phyloP scores from a whole-genome alignment of 2,797 vertebrate genomes.

The Semaprochilodus insignis region DNA sequence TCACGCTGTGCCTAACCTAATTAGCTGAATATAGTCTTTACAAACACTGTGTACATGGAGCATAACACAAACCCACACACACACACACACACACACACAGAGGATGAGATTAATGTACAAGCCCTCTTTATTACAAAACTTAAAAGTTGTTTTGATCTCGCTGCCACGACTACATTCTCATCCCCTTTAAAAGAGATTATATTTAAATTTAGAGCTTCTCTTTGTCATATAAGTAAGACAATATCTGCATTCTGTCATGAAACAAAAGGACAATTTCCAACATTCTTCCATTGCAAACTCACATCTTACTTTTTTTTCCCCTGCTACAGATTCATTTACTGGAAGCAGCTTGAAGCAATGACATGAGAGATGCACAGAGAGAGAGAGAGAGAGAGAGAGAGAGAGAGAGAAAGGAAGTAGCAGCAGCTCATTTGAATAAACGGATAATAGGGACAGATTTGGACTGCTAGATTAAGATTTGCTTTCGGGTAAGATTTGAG shows the following conservation, averaged over 20 bases:
- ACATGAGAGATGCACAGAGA: conserved; percentile 9
- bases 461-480: conserved; percentile 81
- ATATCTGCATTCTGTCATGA: conserved; percentile 40
- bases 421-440: conserved; percentile 77
- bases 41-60: conserved; percentile 60
- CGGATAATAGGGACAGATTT: conserved; percentile 76
- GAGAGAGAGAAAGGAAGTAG: conserved; percentile 47
- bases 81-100: conserved; percentile 64
- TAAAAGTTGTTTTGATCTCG: conserved; percentile 51
- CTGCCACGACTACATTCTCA: conserved; percentile 57
- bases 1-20: conserved; percentile 78
- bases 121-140: conserved; percentile 42
- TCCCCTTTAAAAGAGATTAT: conserved; percentile 72
- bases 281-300: conserved; percentile 9
- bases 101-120: conserved; percentile 40
- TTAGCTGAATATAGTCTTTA: conserved; percentile 79
- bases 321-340: conserved; percentile 46
- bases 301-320: conserved; percentile 17
- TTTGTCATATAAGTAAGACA: conserved; percentile 57
- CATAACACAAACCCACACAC: conserved; percentile 33
- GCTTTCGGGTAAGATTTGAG: conserved; percentile 78
- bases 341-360: conserved; percentile 43
- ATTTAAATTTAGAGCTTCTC: conserved; percentile 63
- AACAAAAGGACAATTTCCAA: conserved; percentile 23
- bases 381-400: conserved; percentile 13